Evolutionary conservation across 2,888 invertebrate genomes (phyloP).

Genomic region (Ophioninae sp.): DNA sequence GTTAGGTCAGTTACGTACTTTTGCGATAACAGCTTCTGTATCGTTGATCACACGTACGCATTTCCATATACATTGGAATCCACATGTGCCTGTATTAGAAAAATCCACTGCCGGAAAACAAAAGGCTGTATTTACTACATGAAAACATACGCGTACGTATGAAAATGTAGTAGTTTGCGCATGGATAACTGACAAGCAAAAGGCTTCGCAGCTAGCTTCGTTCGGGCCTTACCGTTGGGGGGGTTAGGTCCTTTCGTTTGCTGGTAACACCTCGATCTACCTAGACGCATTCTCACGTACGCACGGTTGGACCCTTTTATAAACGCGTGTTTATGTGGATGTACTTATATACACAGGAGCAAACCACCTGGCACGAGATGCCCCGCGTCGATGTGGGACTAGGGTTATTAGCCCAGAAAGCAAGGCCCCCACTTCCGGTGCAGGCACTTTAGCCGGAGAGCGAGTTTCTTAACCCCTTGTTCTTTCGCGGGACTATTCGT

Average conservation of each 20-base stretch:
- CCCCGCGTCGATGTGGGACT: conserved; percentile 77
- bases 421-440: conserved; percentile 81
- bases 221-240: neutral
- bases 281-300: neutral
- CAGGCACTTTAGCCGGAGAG: conserved; percentile 78
- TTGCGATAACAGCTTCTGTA: neutral
- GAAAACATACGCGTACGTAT: neutral
- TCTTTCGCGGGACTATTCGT: conserved; percentile 70
- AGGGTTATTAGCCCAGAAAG: conserved; percentile 82
- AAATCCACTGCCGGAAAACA: neutral
- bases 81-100: neutral
- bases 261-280: conserved; percentile 1
- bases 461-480: conserved; percentile 81
- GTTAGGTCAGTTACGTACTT: neutral
- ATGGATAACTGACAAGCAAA: neutral
- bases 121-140: neutral
- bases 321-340: neutral
- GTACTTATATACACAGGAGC: conserved; percentile 30
- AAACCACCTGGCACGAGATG: conserved; percentile 57
- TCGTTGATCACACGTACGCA: neutral
- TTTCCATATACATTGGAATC: neutral
- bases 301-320: too few species aligned
- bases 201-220: neutral
- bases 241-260: conserved; percentile 7
- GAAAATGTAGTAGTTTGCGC: neutral